Conservation (phyloP, 2,113 vertebrate species). For the crab-eating macaque (Macaca fascicularis) region T2T-MFA8v1.1 NC_088379.1:151111001-151111500, state of each 20-base stretch:
- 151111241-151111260: neutral
- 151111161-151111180: neutral
- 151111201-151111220: neutral
- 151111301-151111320: neutral
- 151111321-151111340: too few species aligned
- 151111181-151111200: neutral
- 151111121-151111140: neutral
- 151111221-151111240: neutral
- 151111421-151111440: neutral
- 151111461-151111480: neutral
- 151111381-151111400: neutral
- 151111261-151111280: neutral
- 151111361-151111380: neutral
- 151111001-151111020: neutral
- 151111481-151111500: neutral
- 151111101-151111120: neutral
- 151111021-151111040: neutral
- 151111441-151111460: neutral
- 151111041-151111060: neutral
- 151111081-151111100: neutral
- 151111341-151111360: neutral
- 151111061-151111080: neutral
- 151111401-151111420: neutral
- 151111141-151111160: neutral
- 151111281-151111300: neutral